A percentile compares a stretch with the other conserved stretches of the same genome.
These are phyloP conservation scores for Xestia xanthographa DNA, from an alignment of 2,888 invertebrate species.

Conservation along the genomic window DNA sequence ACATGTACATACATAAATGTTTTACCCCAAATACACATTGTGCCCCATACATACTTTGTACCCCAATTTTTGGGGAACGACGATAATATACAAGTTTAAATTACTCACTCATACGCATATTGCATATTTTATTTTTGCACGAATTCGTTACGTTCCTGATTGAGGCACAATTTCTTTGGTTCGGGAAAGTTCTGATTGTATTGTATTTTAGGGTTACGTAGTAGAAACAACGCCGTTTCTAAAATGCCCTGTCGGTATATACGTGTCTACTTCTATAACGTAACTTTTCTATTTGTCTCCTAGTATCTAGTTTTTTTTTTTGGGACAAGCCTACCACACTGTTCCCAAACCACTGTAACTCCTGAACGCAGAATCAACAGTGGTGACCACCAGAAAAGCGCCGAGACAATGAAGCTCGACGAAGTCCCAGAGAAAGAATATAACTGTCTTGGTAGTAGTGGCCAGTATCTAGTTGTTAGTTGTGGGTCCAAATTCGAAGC, in stretches of 20 bases:
- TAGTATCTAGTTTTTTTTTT: too few relatives aligned
- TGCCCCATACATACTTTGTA: slow-evolving; percentile 30
- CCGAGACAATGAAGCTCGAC: too few relatives aligned
- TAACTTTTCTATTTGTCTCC: too few relatives aligned
- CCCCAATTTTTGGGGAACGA: slow-evolving; percentile 40
- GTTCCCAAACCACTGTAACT: too few relatives aligned
- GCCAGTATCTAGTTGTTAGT: too few relatives aligned
- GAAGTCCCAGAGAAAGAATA: too few relatives aligned
- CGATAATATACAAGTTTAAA: slow-evolving; percentile 48
- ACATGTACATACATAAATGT: slow-evolving; percentile 12
- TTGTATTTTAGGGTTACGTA: background rate
- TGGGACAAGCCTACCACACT: too few relatives aligned
- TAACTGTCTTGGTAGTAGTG: too few relatives aligned
- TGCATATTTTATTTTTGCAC: slow-evolving; percentile 57
- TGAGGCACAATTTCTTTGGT: slow-evolving; percentile 42
- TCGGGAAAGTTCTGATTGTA: slow-evolving; percentile 23
- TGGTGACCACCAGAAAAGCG: too few relatives aligned
- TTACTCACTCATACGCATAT: slow-evolving; percentile 46
- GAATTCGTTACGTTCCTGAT: slow-evolving; percentile 51
- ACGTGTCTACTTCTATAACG: background rate
- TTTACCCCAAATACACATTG: slow-evolving; percentile 29
- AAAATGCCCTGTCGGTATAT: background rate
- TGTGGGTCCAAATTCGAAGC: background rate
- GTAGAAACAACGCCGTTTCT: background rate
- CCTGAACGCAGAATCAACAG: too few relatives aligned